phyloP scores from a whole-genome alignment of 1,140 invertebrate genomes.

The Phymastichus coffea region DNA sequence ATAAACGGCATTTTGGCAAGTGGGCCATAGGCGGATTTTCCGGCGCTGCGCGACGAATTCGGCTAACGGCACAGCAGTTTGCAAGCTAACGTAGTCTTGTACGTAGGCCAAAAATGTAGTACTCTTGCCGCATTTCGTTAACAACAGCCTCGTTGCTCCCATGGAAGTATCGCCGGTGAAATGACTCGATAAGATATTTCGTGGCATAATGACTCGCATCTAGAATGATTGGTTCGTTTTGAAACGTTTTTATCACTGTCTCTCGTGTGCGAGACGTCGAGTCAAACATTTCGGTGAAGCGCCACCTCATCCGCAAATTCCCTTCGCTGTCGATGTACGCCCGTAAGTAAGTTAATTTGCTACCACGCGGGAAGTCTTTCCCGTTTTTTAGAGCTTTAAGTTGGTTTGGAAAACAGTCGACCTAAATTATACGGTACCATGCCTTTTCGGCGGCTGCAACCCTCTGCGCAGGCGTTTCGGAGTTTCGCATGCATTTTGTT shows the following conservation, averaged over 20 bases:
- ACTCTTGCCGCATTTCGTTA: slow-evolving; percentile 32
- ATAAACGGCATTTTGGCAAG: no score
- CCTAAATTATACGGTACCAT: not conserved
- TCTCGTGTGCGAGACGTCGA: no score
- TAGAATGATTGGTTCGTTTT: slow-evolving; percentile 15
- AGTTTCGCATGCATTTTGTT: no score
- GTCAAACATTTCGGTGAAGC: not conserved
- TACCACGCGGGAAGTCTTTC: not conserved
- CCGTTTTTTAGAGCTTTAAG: not conserved
- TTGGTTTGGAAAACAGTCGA: not conserved
- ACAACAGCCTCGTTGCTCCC: slow-evolving; percentile 30
- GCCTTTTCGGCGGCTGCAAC: not conserved
- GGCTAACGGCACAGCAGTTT: not conserved
- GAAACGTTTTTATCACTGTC: no score
- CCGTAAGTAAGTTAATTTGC: not conserved
- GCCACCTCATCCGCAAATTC: not conserved
- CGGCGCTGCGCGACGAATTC: not conserved
- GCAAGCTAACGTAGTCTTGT: not conserved
- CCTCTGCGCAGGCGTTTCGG: no score
- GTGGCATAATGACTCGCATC: not conserved
- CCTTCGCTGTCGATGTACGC: not conserved
- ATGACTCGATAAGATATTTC: slow-evolving; percentile 18
- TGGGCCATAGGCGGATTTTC: no score
- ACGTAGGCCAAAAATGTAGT: slow-evolving; percentile 30
- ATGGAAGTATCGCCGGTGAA: slow-evolving; percentile 28